These are phyloP conservation scores for Oikopleura albicans DNA, from an alignment of 23 tunicate genomes.

Conservation along the genomic window DNA sequence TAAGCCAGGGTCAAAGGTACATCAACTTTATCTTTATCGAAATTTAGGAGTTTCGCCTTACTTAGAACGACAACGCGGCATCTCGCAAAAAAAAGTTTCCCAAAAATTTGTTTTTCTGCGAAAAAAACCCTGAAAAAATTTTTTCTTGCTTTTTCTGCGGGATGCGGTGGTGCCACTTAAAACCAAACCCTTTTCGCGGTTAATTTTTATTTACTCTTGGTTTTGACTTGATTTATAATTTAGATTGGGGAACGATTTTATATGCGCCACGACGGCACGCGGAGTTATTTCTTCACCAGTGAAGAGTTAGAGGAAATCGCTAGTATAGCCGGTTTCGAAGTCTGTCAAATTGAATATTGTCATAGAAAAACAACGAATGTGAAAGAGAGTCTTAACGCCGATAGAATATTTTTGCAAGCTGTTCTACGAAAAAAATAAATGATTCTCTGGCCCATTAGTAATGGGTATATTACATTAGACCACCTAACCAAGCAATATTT, in stretches of 20 bases:
- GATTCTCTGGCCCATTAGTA: no score
- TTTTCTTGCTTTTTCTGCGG: background rate
- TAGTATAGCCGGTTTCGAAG: constrained; percentile 23
- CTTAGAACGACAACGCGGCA: background rate
- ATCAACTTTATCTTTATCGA: background rate
- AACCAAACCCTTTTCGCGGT: no score
- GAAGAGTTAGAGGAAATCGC: constrained; percentile 26
- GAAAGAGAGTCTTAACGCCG: constrained; percentile 43
- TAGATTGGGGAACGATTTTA: constrained; percentile 54
- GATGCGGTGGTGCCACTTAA: background rate
- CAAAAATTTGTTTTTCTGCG: no score
- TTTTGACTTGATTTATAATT: no score
- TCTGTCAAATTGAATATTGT: constrained; percentile 39
- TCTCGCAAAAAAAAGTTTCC: no score
- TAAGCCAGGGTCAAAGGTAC: constrained; percentile 38
- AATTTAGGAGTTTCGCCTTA: background rate
- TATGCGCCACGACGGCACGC: constrained; percentile 84
- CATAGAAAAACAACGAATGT: constrained; percentile 53
- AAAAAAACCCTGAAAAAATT: background rate
- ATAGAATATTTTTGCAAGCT: constrained; percentile 67
- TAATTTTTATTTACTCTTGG: no score
- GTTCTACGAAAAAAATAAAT: constrained; percentile 29
- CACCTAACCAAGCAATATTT: no score
- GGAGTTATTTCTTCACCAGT: constrained; percentile 63
- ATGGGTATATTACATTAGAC: no score